Evolutionary conservation across 2,797 vertebrate species (phyloP).

Genomic region (Manis crassicaudata): DNA sequence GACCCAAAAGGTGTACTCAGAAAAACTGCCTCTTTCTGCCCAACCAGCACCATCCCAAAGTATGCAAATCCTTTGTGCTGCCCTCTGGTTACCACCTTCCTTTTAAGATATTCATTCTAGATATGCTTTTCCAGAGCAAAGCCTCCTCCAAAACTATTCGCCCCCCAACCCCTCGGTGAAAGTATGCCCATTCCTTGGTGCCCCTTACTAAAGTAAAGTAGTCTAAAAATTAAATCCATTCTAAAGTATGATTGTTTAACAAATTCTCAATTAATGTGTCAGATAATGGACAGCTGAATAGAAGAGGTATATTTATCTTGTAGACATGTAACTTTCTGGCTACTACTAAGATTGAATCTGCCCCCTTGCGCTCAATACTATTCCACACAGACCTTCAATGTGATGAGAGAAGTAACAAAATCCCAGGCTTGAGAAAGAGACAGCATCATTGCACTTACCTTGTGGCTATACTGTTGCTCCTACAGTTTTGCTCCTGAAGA

Average conservation of each 20-base stretch:
- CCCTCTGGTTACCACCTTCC: not conserved
- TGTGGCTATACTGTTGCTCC: not conserved
- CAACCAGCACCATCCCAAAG: not conserved
- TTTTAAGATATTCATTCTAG: not conserved
- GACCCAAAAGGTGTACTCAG: not conserved
- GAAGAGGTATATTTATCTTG: not conserved
- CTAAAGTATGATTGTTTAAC: not conserved
- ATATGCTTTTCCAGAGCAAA: not conserved
- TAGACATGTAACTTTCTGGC: not conserved
- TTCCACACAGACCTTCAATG: not conserved
- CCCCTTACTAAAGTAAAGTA: conserved; percentile 9
- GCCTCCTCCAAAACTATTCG: not conserved
- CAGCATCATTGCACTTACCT: not conserved
- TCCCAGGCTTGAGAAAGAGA: not conserved
- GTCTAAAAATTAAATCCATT: not conserved
- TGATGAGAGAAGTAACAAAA: not conserved
- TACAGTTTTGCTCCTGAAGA: not conserved
- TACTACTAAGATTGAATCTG: not conserved
- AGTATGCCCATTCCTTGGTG: not conserved
- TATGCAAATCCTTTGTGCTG: not conserved
- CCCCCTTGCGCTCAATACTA: not conserved
- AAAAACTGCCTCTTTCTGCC: not conserved
- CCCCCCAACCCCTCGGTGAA: not conserved
- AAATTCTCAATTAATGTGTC: not conserved
- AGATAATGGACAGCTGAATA: not conserved